A percentile compares a stretch with the other conserved stretches of the same genome.
phyloP scores from a whole-genome alignment of 2,113 vertebrate species.

The Mixornis gularis region DNA sequence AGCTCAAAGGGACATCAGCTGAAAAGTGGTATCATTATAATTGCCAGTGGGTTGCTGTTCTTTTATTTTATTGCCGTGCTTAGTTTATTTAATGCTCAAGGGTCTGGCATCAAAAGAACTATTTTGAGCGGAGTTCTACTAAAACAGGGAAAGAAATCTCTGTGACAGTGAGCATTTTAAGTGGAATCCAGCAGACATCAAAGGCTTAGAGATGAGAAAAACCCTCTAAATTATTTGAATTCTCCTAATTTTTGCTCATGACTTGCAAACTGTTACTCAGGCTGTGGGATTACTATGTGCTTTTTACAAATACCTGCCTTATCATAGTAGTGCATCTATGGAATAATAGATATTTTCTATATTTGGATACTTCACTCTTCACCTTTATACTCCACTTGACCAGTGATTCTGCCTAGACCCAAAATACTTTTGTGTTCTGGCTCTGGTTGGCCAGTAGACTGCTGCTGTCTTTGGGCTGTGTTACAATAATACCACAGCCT shows the following conservation, averaged over 20 bases:
- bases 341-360: not conserved
- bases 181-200: not conserved
- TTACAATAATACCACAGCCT: not conserved
- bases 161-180: not conserved
- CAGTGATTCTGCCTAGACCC: not conserved
- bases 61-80: not conserved
- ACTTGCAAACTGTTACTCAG: not conserved
- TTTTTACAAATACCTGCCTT: conserved; percentile 6
- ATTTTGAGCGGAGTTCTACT: not conserved
- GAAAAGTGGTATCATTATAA: not conserved
- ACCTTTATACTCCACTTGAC: not conserved
- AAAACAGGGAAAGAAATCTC: not conserved
- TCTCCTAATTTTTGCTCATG: not conserved
- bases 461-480: not conserved
- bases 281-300: not conserved
- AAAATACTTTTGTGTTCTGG: not conserved
- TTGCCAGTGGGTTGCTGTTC: not conserved
- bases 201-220: not conserved
- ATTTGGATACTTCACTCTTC: not conserved
- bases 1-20: not conserved
- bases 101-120: not conserved
- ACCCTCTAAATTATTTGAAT: not conserved
- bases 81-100: not conserved
- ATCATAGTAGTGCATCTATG: not conserved
- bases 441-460: not conserved